Base-by-base conservation (phyloP, 2,113 vertebrate genomes). In the Corydoras maculifer region DNA sequence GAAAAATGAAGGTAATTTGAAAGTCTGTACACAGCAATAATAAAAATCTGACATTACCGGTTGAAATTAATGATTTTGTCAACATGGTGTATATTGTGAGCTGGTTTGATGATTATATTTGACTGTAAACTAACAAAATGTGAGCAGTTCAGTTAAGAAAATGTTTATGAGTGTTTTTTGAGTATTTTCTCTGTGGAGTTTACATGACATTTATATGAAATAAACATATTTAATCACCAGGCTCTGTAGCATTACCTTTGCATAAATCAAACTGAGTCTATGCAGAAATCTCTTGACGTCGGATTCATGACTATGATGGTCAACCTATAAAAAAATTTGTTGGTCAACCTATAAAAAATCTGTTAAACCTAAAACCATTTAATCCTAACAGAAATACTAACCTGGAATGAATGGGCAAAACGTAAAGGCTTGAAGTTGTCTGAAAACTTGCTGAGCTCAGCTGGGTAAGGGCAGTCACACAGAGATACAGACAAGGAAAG, bases 191-290 rank as follows among this genome's bases (percentile, higher is more conserved):
- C 35, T 4, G 35, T 5, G 35, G 2, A 43, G 18, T 43, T 43
- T 43, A 43, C 35, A 43, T 43, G 18, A 25, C 18, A 25, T 25
- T 25, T 25, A 25, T 25, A 25, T 25, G 18, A 43, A 43, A 43
- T 43, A 5, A 43, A 2, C 35, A 8, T 43, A 5, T 43, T 43
- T 5, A 43, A 43, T 5, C 7, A 43, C 35, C 35, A 72, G 54
- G 2, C 10, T 51, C 49, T 15, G 14, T 43, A 58, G 35, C 18
- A 75, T 81, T 88, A 93, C 93, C 86, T 78, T 81, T 35, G 89
- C 85, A 57, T 92, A 86, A 29, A 87, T 79, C 73, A 90, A 61
- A 77, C 86, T 88, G 72, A 91, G 85, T 68, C 76, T 84, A 49
- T 69, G 87, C 50, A 95, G 80, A 80, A 92, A 90, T 53, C 68